Conservation (phyloP, 2,888 invertebrate species). For the Apotomis betuletana region DNA sequence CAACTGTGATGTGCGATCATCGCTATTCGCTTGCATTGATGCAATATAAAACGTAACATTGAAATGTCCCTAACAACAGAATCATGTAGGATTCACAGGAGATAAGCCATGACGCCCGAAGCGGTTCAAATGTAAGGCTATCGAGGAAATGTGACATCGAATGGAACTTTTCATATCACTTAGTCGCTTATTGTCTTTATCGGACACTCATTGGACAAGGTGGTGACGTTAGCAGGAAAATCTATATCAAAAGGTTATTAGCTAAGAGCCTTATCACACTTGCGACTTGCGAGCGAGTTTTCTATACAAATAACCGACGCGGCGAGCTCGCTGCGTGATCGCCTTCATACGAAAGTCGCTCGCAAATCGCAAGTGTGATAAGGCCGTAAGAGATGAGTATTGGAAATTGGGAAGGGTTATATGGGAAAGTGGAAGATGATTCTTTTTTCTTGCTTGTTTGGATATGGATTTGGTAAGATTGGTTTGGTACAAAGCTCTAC, state of each 20-base stretch:
- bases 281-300: too few species aligned
- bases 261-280: too few species aligned
- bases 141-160: conserved; percentile 54
- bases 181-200: neutral
- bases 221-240: neutral
- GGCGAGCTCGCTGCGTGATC: too few species aligned
- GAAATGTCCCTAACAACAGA: conserved; percentile 25
- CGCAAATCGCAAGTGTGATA: too few species aligned
- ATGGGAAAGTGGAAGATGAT: too few species aligned
- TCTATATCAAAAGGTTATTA: neutral
- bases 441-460: too few species aligned
- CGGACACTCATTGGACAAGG: neutral
- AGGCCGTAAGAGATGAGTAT: neutral
- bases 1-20: conserved; percentile 3
- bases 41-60: conserved; percentile 12
- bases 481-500: too few species aligned
- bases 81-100: neutral
- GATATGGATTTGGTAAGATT: too few species aligned
- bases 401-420: neutral
- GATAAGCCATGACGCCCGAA: conserved; percentile 26
- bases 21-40: conserved; percentile 17
- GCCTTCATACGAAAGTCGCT: too few species aligned
- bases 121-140: conserved; percentile 52
- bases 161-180: conserved; percentile 55
- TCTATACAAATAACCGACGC: too few species aligned